Evolutionary conservation across 2,888 invertebrate genomes (phyloP).

Genomic region (Andrena bicolor): DNA sequence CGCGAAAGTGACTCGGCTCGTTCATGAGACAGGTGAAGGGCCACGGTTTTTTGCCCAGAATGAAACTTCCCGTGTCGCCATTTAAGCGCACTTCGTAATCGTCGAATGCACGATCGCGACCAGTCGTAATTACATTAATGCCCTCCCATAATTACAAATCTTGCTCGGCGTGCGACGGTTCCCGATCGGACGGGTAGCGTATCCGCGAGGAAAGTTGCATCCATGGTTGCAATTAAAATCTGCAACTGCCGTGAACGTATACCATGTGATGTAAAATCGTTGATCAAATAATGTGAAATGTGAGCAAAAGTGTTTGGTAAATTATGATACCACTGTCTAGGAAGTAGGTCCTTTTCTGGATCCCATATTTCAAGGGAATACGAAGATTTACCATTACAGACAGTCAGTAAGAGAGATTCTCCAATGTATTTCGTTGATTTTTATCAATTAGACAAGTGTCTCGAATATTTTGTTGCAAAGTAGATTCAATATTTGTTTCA

Average conservation of each 20-base stretch:
- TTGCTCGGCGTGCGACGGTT: conserved; percentile 25
- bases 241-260: conserved; percentile 2
- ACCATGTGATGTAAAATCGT: conserved; percentile 10
- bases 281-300: not conserved
- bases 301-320: not conserved
- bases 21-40: conserved; percentile 64
- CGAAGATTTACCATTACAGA: not conserved
- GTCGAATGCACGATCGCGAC: conserved; percentile 43
- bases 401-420: no score
- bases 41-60: conserved; percentile 52
- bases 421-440: no score
- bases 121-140: conserved; percentile 60
- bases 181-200: conserved; percentile 21
- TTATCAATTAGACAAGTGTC: no score
- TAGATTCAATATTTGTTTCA: no score
- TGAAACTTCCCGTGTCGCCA: conserved; percentile 63
- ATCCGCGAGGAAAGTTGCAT: conserved; percentile 52
- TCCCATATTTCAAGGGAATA: not conserved
- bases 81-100: conserved; percentile 55
- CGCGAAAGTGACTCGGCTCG: conserved; percentile 61
- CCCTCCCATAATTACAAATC: conserved; percentile 57
- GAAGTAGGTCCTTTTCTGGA: not conserved
- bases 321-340: not conserved
- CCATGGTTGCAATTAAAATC: conserved; percentile 36
- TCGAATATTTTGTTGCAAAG: no score